Conservation (phyloP, 1,140 invertebrate genomes). For the Atopsyche davidsoni region DNA sequence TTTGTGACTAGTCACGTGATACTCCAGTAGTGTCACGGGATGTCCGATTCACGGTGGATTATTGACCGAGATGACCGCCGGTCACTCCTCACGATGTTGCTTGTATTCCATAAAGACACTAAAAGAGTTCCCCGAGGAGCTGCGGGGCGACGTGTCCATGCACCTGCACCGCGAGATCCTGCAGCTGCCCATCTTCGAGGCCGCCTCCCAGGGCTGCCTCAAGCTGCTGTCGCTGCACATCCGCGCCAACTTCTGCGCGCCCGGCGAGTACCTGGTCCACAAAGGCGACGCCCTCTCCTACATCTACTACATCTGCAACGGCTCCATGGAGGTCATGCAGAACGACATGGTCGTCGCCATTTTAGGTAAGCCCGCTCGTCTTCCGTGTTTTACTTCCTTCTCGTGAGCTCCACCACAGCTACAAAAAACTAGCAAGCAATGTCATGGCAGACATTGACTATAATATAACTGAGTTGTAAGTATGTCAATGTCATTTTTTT, state of each 20-base stretch:
- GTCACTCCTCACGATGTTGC: not conserved
- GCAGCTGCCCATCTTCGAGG: conserved; percentile 88
- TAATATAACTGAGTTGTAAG: no score
- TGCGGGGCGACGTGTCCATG: conserved; percentile 91
- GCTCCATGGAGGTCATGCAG: conserved; percentile 97
- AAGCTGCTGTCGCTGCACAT: conserved; percentile 88
- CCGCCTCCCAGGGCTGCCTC: conserved; percentile 84
- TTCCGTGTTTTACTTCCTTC: no score
- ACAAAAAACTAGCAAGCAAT: no score
- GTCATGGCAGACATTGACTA: no score
- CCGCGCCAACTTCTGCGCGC: conserved; percentile 88
- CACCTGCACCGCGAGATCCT: conserved; percentile 93
- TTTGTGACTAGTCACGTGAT: no score
- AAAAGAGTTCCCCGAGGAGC: conserved; percentile 93
- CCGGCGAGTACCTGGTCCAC: conserved; percentile 94
- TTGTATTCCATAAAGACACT: conserved; percentile 68
- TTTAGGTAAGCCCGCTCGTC: conserved; percentile 86
- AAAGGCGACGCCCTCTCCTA: conserved; percentile 94
- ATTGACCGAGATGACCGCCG: no score
- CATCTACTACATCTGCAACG: conserved; percentile 94
- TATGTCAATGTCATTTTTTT: no score
- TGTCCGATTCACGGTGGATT: no score
- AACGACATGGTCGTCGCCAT: conserved; percentile 98
- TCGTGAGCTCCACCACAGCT: no score
- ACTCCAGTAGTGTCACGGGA: no score